Evolutionary conservation across 2,797 vertebrate species (phyloP), one percentile per base, ranked within the genome.

Genomic region (Scleropages formosus): DNA sequence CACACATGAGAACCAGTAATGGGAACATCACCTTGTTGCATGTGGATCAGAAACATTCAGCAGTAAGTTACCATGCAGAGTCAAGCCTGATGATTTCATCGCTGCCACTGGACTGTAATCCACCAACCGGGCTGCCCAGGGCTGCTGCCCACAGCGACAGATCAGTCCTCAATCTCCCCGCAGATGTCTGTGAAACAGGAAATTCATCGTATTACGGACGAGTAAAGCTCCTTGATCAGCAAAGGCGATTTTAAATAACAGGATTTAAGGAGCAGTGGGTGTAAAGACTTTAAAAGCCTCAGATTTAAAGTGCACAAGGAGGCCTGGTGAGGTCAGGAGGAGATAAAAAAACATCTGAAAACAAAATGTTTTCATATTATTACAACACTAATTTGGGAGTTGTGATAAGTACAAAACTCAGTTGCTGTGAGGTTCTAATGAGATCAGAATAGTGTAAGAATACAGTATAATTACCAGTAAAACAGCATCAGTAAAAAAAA

Each of bases 261-360:
- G 47, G 47, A 53, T 69, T 53, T 69, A 51, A 49, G 24, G 47
- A 69, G 47, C 47, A 69, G 47, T 10, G 68, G 49, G 7, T 47
- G 47, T 70, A 26, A 24, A 49, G 68, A 15, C 47, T 27, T 26
- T 67, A 46, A 69, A 20, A 13, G 13, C 67, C 22, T 1, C 13
- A 24, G 67, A 56, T 70, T 56, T 70, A 27, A 69, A 51, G 67
- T 69, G 47, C 46, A 69, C 49, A 53, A 56, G 18, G 47, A 27
- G 68, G 18, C 12, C 68, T 27, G 51, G 56, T 70, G 56, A 47
- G 68, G 68, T 3, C 47, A 70, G 49, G 47, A 0, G 3, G 47
- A 18, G 67, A 39, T 39, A 39, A 20, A 20, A 67, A 67, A 47
- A 67, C 47, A 31, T 47, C n/a, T 51, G 67, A 44, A 11, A 65